These are phyloP conservation scores for Aphodius granarius DNA, from an alignment of 2,888 invertebrate species.

Conservation along the genomic window DNA sequence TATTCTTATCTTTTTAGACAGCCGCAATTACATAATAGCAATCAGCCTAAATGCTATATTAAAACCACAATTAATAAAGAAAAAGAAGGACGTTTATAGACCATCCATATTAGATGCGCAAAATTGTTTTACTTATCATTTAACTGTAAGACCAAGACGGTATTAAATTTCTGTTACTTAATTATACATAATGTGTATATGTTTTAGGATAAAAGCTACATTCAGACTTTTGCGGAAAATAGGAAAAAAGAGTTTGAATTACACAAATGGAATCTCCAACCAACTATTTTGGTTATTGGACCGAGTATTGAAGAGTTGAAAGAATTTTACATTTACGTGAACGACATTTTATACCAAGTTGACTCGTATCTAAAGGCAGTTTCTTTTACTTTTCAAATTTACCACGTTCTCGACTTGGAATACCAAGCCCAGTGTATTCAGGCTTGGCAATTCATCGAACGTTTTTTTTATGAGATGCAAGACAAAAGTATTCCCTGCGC, in stretches of 20 bases:
- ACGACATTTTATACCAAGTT: background rate
- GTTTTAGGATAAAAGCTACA: slow-evolving; percentile 7
- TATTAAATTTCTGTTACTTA: background rate
- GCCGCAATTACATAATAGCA: background rate
- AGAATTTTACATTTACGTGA: slow-evolving; percentile 1
- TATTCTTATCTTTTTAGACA: background rate
- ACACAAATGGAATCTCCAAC: background rate
- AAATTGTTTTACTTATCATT: background rate
- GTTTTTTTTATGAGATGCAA: background rate
- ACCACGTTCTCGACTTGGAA: background rate
- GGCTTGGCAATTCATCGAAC: slow-evolving; percentile 4
- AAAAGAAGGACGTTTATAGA: background rate
- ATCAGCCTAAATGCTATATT: background rate
- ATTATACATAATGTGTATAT: background rate
- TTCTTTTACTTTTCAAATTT: background rate
- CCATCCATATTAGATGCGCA: background rate
- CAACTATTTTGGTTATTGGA: slow-evolving; percentile 4
- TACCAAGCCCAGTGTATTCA: slow-evolving; percentile 4
- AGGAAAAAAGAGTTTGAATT: background rate
- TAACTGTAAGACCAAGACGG: background rate
- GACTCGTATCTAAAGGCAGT: background rate
- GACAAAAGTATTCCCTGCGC: background rate
- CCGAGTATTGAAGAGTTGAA: background rate
- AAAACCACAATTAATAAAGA: background rate
- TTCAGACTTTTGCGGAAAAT: background rate